A percentile compares a stretch with the other conserved stretches of the same genome.
Conservation (phyloP, 2,888 invertebrate species). For the Hydroisotoma schaefferi region DNA sequence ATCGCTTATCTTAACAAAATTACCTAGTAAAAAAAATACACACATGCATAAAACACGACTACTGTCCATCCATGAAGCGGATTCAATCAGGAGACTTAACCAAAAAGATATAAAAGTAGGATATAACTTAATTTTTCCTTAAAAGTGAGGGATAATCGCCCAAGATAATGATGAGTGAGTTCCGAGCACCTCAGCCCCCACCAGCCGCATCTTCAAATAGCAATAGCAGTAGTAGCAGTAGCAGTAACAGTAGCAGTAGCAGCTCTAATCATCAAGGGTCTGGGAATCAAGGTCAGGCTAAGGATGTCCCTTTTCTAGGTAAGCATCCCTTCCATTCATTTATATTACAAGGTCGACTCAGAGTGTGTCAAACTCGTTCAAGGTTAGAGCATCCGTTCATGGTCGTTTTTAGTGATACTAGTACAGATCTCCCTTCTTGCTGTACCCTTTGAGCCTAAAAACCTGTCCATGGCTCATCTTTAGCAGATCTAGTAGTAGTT, state of each 20-base stretch:
- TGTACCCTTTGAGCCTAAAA: background rate
- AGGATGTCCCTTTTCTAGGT: constrained; percentile 46
- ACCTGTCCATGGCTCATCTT: no score
- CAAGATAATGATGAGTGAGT: constrained; percentile 40
- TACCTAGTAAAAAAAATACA: background rate
- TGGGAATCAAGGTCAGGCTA: constrained; percentile 36
- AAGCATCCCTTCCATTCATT: constrained; percentile 18
- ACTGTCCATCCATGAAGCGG: background rate
- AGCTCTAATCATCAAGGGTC: background rate
- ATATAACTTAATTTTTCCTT: background rate
- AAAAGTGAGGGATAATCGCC: background rate
- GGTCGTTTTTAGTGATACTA: no score
- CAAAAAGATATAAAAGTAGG: background rate
- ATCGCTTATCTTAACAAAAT: background rate
- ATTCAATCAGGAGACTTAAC: background rate
- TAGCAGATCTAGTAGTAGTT: no score
- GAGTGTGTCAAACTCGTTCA: constrained; percentile 14
- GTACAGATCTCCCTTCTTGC: background rate
- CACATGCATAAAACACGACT: background rate
- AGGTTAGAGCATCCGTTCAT: constrained; percentile 7
- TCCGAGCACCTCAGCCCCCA: constrained; percentile 46
- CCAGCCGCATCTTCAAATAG: background rate
- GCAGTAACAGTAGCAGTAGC: background rate
- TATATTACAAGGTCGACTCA: constrained; percentile 7
- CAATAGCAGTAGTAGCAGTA: background rate